Percentiles rank a stretch among this genome's conserved stretches.
Conservation (phyloP, 2,797 vertebrate species). For the Hemitrygon akajei region DNA sequence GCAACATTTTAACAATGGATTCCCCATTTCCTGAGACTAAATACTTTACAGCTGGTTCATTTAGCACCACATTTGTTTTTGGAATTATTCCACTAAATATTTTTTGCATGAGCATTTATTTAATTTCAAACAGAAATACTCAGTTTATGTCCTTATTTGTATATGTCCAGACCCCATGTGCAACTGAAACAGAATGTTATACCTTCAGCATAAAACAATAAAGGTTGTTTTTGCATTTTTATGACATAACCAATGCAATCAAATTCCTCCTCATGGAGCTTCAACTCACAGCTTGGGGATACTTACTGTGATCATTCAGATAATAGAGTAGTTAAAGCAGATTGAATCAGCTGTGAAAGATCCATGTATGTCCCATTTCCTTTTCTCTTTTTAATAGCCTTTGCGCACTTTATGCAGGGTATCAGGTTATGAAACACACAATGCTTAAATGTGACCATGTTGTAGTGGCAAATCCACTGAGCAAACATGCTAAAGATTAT, state of each 20-base stretch:
- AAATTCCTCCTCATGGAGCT: background rate
- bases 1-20: background rate
- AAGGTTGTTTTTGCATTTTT: slow-evolving; percentile 3
- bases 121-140: background rate
- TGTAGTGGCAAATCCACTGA: background rate
- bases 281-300: background rate
- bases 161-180: background rate
- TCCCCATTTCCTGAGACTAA: background rate
- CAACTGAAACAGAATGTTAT: background rate
- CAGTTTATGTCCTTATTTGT: background rate
- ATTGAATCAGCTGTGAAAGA: background rate
- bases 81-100: background rate
- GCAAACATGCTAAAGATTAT: background rate
- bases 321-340: background rate
- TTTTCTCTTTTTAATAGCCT: background rate
- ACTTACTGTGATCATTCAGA: background rate
- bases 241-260: background rate
- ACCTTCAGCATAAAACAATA: too few species aligned
- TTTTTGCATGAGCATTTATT: background rate
- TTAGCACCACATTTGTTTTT: background rate
- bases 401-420: background rate
- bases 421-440: background rate
- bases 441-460: too few species aligned
- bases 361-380: background rate
- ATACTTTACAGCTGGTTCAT: background rate